These are phyloP conservation scores for Aspidiotus rigidus DNA, from an alignment of 2,888 invertebrate species.

Conservation along the genomic window DNA sequence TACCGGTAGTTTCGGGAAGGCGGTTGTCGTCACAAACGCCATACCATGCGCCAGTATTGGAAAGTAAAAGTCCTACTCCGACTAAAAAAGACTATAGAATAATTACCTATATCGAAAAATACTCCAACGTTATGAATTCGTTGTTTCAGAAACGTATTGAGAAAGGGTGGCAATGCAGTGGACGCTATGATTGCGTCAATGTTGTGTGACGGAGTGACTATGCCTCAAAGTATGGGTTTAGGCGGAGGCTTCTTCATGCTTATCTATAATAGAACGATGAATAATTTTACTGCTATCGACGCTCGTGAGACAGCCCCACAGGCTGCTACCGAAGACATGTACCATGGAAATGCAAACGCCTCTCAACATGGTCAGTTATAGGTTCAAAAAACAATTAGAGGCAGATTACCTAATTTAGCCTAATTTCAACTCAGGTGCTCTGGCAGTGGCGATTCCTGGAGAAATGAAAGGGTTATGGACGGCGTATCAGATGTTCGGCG, in stretches of 20 bases:
- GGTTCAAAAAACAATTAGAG: no score
- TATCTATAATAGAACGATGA: conserved; percentile 54
- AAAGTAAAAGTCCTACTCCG: neutral
- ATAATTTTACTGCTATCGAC: conserved; percentile 55
- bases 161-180: conserved; percentile 43
- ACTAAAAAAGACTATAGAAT: no score
- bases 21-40: conserved; percentile 26
- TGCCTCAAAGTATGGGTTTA: conserved; percentile 44
- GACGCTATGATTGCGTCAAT: conserved; percentile 44
- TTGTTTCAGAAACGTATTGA: conserved; percentile 40
- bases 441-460: conserved; percentile 76
- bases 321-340: conserved; percentile 54
- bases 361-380: no score
- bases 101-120: no score
- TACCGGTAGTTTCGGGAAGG: conserved; percentile 8
- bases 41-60: conserved; percentile 19
- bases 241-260: conserved; percentile 76
- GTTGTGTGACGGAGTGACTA: conserved; percentile 44
- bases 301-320: conserved; percentile 68
- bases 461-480: conserved; percentile 77
- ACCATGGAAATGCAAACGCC: conserved; percentile 42
- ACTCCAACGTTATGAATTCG: no score
- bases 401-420: neutral
- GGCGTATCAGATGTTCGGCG: conserved; percentile 54
- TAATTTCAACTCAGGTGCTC: conserved; percentile 47